Evolutionary conservation across 2,888 invertebrate species (phyloP).

Genomic region (Ectobius pallidus): DNA sequence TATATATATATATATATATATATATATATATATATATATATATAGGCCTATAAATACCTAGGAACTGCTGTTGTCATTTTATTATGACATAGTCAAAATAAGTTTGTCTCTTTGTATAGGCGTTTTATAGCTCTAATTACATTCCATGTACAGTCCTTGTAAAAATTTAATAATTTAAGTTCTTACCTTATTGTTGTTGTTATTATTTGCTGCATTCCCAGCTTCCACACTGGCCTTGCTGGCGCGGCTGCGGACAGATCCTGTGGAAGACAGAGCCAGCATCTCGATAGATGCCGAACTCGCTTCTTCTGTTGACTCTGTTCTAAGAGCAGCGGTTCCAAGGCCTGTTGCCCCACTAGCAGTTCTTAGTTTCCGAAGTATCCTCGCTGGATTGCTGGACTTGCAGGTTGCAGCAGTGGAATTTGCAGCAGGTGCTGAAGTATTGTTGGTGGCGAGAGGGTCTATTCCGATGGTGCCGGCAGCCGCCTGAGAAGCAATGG

Average conservation of each 20-base stretch:
- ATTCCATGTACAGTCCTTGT: no score
- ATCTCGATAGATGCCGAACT: constrained; percentile 47
- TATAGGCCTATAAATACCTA: not conserved
- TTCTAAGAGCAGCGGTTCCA: constrained; percentile 42
- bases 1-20: not conserved
- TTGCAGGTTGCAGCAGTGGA: not conserved
- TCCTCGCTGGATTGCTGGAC: constrained; percentile 44
- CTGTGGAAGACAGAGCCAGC: constrained; percentile 47
- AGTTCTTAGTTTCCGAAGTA: constrained; percentile 56
- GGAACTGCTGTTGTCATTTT: no score
- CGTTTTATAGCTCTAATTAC: no score
- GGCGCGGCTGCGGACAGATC: constrained; percentile 44
- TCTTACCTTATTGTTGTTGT: constrained; percentile 1
- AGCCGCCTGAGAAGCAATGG: not conserved
- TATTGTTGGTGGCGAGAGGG: not conserved
- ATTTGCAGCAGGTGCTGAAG: not conserved
- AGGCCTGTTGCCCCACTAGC: constrained; percentile 47
- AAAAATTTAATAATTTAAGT: no score
- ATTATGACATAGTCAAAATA: no score
- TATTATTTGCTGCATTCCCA: not conserved
- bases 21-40: not conserved
- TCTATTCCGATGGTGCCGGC: not conserved
- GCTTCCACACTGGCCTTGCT: constrained; percentile 32
- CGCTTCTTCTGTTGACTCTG: constrained; percentile 55
- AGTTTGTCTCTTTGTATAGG: no score